A percentile compares a stretch with the other conserved stretches of the same genome.
Conservation (phyloP, 2,797 vertebrate genomes). For the Babyrousa celebensis region DNA sequence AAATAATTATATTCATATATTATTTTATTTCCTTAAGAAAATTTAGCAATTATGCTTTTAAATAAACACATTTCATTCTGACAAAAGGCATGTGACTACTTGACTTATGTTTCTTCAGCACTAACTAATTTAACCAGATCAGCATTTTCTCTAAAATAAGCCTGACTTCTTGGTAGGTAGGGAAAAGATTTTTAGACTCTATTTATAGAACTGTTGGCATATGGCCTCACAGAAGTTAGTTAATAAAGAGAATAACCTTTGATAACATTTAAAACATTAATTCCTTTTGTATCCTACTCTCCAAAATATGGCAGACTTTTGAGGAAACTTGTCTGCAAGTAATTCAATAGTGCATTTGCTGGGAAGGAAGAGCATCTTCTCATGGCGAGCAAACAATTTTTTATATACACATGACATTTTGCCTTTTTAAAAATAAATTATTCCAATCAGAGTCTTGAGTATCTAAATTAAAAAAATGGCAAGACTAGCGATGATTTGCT, state of each 20-base stretch:
- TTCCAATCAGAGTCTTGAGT: neutral
- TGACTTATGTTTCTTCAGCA: neutral
- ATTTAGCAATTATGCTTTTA: neutral
- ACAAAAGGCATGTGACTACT: neutral
- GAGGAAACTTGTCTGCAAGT: neutral
- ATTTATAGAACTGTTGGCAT: slow-evolving; percentile 42
- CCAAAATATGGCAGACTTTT: neutral
- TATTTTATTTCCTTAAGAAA: slow-evolving; percentile 16
- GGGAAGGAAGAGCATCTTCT: neutral
- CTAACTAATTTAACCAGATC: neutral
- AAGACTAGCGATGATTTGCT: neutral
- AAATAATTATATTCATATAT: neutral
- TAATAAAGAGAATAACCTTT: slow-evolving; percentile 51
- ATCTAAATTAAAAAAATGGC: neutral
- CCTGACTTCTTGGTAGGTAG: neutral
- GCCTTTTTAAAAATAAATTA: neutral
- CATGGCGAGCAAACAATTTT: neutral
- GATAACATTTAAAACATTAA: slow-evolving; percentile 41
- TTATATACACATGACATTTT: neutral
- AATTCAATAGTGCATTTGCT: neutral
- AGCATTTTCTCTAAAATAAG: slow-evolving; percentile 45
- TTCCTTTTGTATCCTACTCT: neutral
- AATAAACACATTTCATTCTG: neutral
- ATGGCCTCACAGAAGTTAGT: neutral
- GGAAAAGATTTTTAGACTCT: neutral